Percentiles rank a stretch among this genome's conserved stretches.
These are phyloP conservation scores for Nesogale talazaci DNA, from an alignment of 2,113 vertebrate genomes.

Conservation along the genomic window DNA sequence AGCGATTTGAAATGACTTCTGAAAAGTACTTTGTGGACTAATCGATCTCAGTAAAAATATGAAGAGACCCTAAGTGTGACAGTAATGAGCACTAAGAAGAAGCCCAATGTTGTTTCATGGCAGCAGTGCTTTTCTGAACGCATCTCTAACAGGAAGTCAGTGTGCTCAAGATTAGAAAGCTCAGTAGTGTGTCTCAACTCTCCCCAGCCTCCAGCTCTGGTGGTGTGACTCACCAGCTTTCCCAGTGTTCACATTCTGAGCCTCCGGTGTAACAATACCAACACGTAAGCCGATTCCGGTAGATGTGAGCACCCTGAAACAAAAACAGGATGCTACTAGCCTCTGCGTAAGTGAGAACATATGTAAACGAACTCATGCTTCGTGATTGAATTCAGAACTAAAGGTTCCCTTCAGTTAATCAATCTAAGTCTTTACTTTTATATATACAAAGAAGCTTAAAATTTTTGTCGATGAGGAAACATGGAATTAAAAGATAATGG, in stretches of 20 bases:
- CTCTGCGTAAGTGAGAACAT: conserved; percentile 7
- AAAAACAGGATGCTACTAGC: conserved; percentile 47
- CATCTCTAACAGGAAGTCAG: neutral
- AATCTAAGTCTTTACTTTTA: neutral
- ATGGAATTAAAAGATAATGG: too few relatives aligned
- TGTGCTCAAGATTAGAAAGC: conserved; percentile 40
- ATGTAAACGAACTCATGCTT: conserved; percentile 34
- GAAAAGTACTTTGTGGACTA: neutral
- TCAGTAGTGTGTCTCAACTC: conserved; percentile 27
- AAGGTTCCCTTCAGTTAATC: neutral
- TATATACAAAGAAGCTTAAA: too few relatives aligned
- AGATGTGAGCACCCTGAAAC: neutral
- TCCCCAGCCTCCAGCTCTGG: neutral
- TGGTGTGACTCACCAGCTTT: conserved; percentile 5
- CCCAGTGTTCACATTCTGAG: neutral
- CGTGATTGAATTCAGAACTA: conserved; percentile 11
- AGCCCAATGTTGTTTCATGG: neutral
- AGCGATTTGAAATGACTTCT: conserved; percentile 28
- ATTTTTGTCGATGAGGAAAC: too few relatives aligned
- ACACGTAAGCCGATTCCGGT: neutral
- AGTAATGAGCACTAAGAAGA: neutral
- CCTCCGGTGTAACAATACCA: neutral
- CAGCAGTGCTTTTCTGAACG: neutral
- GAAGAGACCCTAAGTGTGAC: neutral
- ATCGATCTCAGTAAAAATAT: conserved; percentile 1